Base-by-base conservation (phyloP, 2,113 vertebrate species). In the Anarhynchus alexandrinus region DNA sequence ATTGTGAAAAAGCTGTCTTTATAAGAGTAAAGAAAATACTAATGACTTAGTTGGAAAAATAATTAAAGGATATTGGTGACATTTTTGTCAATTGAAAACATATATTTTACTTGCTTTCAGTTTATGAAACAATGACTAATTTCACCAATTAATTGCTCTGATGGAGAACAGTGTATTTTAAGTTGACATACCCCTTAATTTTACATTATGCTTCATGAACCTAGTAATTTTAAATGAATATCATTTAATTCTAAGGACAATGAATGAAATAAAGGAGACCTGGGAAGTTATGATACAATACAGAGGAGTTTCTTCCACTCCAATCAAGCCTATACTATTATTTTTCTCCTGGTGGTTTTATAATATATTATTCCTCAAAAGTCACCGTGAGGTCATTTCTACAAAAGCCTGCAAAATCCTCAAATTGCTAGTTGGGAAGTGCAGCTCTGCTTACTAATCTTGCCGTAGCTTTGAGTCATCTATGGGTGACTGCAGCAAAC, bases 81-180 rank as follows among this genome's bases (percentile, higher is more conserved):
- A 86, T 94, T 97, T 94, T 89, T 91, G 57, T 95, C 82, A 86
- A 95, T 78, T 83, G 80, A 86, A 96, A 96, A 93, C 93, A 72
- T 86, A 18, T 88, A 96, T 93, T 96, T 97, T 97, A 93, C 89
- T 94, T 85, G 42, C 70, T 86, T 95, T 95, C 57, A 86, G 76
- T 94, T 96, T 94, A 89, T 82, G 97, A 97, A 97, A 97, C 93
- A 97, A 97, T 96, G 94, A 90, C 92, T 93, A 72, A 97, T 96
- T 97, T 92, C 72, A 85, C 34, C 86, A 85, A 70, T 92, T 96
- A 94, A 91, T 96, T 96, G 88, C 86, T 92, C 55, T 94, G 90
- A 95, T 65, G 67, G 95, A 94, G 92, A 93, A 66, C 91, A 82
- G 64, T 89, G 78, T 87, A 87, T 86, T 96, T 97, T 94, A 91